Conservation (phyloP, 92 coral and sea anemone species). For the Bergia sp. region DNA sequence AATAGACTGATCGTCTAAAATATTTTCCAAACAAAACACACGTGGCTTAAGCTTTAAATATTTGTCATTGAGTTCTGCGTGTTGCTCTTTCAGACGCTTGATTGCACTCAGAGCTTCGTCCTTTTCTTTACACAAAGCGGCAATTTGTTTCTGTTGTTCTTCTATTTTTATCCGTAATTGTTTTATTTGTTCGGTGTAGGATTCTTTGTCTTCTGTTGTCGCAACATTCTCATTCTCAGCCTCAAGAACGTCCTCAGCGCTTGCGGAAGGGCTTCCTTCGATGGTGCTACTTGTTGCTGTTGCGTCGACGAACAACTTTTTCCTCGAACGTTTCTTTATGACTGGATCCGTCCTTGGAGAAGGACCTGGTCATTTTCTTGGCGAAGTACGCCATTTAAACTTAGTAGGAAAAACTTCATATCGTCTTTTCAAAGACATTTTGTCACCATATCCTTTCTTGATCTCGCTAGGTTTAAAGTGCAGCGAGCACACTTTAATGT, state of each 20-base stretch:
- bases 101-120: conserved; percentile 33
- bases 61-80: conserved; percentile 33
- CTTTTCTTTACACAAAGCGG: conserved; percentile 35
- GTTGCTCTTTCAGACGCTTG: conserved; percentile 27
- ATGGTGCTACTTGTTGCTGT: background rate
- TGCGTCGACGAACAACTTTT: background rate
- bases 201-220: background rate
- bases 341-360: background rate
- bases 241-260: conserved; percentile 17
- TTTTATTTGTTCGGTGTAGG: background rate
- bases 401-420: conserved; percentile 24
- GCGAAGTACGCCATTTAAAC: conserved; percentile 45
- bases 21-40: conserved; percentile 38
- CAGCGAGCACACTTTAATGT: conserved; percentile 33
- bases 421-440: conserved; percentile 31
- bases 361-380: conserved; percentile 27
- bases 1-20: background rate
- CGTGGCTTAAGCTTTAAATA: conserved; percentile 39
- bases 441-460: conserved; percentile 44
- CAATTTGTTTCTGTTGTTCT: conserved; percentile 35
- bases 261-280: background rate
- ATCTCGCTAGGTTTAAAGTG: conserved; percentile 43
- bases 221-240: background rate
- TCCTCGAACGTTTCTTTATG: background rate
- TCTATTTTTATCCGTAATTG: conserved; percentile 1